phyloP scores from a whole-genome alignment of 2,113 vertebrate species.

The Phocoena phocoena region DNA sequence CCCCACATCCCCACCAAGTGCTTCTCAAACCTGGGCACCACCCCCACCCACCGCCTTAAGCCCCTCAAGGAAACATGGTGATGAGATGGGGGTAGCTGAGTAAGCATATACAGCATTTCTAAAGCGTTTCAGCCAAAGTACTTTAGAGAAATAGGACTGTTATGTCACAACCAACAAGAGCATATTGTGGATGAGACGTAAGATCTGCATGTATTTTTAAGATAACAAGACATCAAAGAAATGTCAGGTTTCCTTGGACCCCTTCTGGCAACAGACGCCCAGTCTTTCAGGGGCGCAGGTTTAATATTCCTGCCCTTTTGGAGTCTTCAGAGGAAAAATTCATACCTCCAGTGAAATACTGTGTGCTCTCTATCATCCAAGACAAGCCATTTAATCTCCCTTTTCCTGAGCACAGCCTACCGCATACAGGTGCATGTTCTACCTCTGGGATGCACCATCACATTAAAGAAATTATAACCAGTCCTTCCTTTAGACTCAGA shows the following conservation, averaged over 20 bases:
- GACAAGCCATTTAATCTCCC: background rate
- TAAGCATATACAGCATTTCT: fast-evolving
- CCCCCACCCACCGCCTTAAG: too few relatives aligned
- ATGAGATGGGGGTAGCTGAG: background rate
- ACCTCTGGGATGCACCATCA: background rate
- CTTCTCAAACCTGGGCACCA: background rate
- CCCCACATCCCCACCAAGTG: background rate
- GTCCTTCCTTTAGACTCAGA: background rate
- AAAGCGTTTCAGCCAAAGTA: background rate
- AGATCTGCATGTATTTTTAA: background rate
- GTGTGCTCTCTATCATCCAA: background rate
- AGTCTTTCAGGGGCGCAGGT: background rate
- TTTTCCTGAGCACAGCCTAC: background rate
- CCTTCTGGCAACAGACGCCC: background rate
- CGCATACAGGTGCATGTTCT: fast-evolving
- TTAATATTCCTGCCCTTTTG: background rate
- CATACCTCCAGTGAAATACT: background rate
- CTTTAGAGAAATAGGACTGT: background rate
- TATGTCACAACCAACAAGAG: background rate
- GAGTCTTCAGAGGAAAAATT: background rate
- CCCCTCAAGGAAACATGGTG: background rate
- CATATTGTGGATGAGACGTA: background rate
- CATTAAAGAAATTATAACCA: background rate
- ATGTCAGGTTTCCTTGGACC: background rate
- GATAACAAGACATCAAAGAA: conserved; percentile 12